Percentiles rank a stretch among this genome's conserved stretches.
These are phyloP conservation scores for Strigamia crassipes DNA, from an alignment of 2,888 invertebrate species.

Conservation along the genomic window DNA sequence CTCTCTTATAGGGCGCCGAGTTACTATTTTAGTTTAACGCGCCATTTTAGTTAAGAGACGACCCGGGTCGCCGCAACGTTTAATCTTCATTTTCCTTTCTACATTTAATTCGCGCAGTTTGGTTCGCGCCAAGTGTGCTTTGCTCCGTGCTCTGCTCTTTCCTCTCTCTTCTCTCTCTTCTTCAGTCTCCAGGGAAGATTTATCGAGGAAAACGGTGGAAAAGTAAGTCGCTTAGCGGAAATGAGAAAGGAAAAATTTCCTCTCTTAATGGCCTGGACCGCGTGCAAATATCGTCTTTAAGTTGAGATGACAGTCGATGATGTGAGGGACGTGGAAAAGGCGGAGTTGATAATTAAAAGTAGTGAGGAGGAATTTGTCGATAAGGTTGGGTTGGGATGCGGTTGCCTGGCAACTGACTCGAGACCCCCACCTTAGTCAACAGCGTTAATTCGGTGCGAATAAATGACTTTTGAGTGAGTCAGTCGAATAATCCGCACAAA, in stretches of 20 bases:
- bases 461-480: background rate
- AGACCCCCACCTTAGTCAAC: background rate
- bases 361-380: slow-evolving; percentile 10
- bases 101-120: too few species aligned
- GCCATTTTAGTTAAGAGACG: too few species aligned
- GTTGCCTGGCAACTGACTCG: background rate
- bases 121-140: too few species aligned
- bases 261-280: background rate
- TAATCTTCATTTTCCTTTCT: too few species aligned
- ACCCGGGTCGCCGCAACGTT: too few species aligned
- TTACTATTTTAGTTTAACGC: too few species aligned
- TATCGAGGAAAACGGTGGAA: too few species aligned
- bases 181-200: too few species aligned
- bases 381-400: background rate
- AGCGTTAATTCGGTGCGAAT: background rate
- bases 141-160: too few species aligned
- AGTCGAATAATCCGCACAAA: background rate
- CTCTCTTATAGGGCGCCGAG: too few species aligned
- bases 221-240: too few species aligned
- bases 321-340: slow-evolving; percentile 1
- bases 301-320: slow-evolving; percentile 21
- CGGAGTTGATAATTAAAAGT: slow-evolving; percentile 17
- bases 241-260: background rate
- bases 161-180: too few species aligned
- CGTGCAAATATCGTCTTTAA: background rate